These are phyloP conservation scores for Phrynocephalus forsythii DNA, from an alignment of 2,797 vertebrate species.

Conservation along the genomic window DNA sequence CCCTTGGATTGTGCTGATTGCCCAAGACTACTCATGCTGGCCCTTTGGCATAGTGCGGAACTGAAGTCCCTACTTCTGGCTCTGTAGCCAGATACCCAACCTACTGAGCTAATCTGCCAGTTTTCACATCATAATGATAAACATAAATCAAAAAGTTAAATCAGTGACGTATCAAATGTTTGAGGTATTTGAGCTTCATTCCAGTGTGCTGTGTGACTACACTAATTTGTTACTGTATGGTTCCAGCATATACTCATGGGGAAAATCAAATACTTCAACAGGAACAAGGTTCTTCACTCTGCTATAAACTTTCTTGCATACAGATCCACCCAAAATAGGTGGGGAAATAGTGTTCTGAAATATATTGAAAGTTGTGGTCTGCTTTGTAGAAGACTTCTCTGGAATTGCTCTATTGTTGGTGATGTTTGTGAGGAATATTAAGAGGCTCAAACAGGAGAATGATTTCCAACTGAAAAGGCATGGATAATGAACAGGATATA, in stretches of 20 bases:
- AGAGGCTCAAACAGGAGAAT: background rate
- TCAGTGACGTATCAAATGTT: background rate
- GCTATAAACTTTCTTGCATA: conserved; percentile 11
- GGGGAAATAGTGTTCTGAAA: conserved; percentile 8
- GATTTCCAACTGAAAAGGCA: background rate
- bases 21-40: no score
- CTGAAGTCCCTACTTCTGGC: no score
- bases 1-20: no score
- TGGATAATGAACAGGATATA: background rate
- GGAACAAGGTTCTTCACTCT: background rate
- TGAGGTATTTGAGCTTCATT: background rate
- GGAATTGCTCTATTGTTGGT: conserved; percentile 22
- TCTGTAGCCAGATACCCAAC: no score
- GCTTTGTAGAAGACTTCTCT: background rate
- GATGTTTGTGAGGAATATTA: conserved; percentile 40
- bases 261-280: background rate
- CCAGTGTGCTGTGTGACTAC: background rate
- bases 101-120: no score
- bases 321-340: conserved; percentile 12
- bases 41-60: no score
- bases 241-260: background rate
- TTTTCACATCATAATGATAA: background rate
- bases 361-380: background rate
- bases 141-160: background rate
- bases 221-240: background rate